Evolutionary conservation across 2,888 invertebrate species (phyloP), one percentile per base, ranked within the genome.

Genomic region (Lepidochitona cinerea): DNA sequence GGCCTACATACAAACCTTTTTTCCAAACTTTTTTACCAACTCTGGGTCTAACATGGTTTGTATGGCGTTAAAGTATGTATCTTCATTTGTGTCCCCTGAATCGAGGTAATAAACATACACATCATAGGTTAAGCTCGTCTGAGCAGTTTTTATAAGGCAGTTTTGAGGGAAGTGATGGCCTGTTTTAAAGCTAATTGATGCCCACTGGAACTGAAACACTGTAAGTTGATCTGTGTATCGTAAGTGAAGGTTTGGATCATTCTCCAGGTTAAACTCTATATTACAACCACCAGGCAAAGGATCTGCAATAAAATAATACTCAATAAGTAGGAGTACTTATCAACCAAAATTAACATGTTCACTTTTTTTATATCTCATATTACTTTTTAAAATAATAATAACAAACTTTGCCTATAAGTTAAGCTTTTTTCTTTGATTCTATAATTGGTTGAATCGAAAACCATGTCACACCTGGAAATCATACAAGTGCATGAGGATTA

Each of bases 201-300:
- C 88, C 75, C 88, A 88, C 72, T 91, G 91, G 75, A 88, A 90
- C 68, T 93, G 93, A 0, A 95, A 92, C 23, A 85, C 88, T 7
- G 94, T 91, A 68, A 92, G 87, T 32, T 91, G 79, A 79, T 91
- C 80, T 65, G 86, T 89, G 71, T 91, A 87, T 1, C 75, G 78
- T 33, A 93, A 79, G 36, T 78, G 77, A 49, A 84, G 79, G 67
- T 82, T 84, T 14, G 95, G 94, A 9, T 94, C 93, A 78, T 92
- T 92, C 79, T 92, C 91, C 23, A 93, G 85, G 53, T 93, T 89
- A 80, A 93, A 93, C 83, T 94, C 94, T 92, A 94, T 92, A 85
- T 95, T 95, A 87, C 95, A 95, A 26, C 95, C 95, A 52, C 96
- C 96, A 26, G 95, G 95, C 79, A 95, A 91, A 0, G 95, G 95